These are phyloP conservation scores for Arrhamphus sclerolepis DNA, from an alignment of 2,797 vertebrate species.

Conservation along the genomic window DNA sequence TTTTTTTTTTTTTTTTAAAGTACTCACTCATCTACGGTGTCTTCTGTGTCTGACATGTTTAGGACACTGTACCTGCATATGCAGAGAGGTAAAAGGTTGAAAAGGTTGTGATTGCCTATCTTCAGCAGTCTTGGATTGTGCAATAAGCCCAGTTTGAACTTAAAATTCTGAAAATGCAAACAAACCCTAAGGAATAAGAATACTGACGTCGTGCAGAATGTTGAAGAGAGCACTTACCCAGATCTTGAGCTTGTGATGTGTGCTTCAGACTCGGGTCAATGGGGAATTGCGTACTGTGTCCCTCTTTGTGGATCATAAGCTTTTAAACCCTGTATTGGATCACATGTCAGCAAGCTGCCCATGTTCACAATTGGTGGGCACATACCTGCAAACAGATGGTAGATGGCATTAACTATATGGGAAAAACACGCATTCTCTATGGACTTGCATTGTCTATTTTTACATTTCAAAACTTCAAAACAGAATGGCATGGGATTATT, in stretches of 20 bases:
- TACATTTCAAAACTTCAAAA: slow-evolving; percentile 49
- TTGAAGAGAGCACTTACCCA: slow-evolving; percentile 58
- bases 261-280: slow-evolving; percentile 31
- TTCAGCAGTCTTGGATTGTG: background rate
- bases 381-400: slow-evolving; percentile 78
- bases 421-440: slow-evolving; percentile 68
- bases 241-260: slow-evolving; percentile 33
- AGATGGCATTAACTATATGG: slow-evolving; percentile 57
- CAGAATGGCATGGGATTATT: slow-evolving; percentile 47
- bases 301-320: slow-evolving; percentile 59
- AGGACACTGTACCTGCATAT: slow-evolving; percentile 59
- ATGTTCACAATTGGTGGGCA: slow-evolving; percentile 71
- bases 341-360: slow-evolving; percentile 75
- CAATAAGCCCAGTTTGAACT: background rate
- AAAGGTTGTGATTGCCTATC: background rate
- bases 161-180: background rate
- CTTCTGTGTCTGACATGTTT: slow-evolving; percentile 90
- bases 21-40: slow-evolving; percentile 88
- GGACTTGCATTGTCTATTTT: slow-evolving; percentile 76
- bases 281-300: slow-evolving; percentile 49
- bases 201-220: background rate
- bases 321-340: slow-evolving; percentile 79
- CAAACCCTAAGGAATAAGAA: background rate
- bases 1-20: too few species aligned
- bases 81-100: background rate